Conservation (phyloP, 2,888 invertebrate species). For the Leptothorax acervorum region DNA sequence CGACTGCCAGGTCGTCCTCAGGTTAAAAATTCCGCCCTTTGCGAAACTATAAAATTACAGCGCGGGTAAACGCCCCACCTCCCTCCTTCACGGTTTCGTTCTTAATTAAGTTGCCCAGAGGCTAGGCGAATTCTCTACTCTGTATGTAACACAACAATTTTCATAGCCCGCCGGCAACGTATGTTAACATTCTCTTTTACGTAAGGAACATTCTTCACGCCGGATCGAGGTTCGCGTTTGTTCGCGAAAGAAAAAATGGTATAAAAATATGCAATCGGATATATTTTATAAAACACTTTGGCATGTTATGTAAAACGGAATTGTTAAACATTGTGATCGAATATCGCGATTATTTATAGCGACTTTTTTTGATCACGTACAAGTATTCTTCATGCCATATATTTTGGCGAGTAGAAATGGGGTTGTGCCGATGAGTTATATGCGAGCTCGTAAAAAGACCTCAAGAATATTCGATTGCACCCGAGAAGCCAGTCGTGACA, state of each 20-base stretch:
- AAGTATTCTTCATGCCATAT: background rate
- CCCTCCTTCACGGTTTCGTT: background rate
- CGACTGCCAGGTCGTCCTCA: conserved; percentile 45
- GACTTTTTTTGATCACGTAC: conserved; percentile 1
- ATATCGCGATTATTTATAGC: conserved; percentile 38
- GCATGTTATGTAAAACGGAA: conserved; percentile 12
- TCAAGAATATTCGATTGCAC: conserved; percentile 28
- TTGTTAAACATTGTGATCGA: conserved; percentile 29
- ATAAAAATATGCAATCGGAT: background rate
- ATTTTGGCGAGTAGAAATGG: conserved; percentile 6
- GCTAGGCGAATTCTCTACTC: conserved; percentile 9
- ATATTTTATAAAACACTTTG: conserved; percentile 18
- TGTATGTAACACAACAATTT: conserved; percentile 24
- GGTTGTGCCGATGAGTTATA: conserved; percentile 30
- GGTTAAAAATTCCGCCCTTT: conserved; percentile 49
- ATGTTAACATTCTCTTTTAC: conserved; percentile 16
- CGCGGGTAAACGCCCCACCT: conserved; percentile 3
- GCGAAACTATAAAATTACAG: conserved; percentile 58
- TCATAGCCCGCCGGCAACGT: background rate
- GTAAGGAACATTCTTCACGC: conserved; percentile 16
- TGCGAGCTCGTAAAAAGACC: conserved; percentile 38
- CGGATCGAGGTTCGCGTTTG: background rate
- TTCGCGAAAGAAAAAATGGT: background rate
- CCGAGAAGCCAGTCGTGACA: conserved; percentile 37
- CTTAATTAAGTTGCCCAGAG: conserved; percentile 3